Percentiles rank a stretch among this genome's conserved stretches.
phyloP scores from a whole-genome alignment of 2,797 vertebrate species.

The Myotis daubentonii region DNA sequence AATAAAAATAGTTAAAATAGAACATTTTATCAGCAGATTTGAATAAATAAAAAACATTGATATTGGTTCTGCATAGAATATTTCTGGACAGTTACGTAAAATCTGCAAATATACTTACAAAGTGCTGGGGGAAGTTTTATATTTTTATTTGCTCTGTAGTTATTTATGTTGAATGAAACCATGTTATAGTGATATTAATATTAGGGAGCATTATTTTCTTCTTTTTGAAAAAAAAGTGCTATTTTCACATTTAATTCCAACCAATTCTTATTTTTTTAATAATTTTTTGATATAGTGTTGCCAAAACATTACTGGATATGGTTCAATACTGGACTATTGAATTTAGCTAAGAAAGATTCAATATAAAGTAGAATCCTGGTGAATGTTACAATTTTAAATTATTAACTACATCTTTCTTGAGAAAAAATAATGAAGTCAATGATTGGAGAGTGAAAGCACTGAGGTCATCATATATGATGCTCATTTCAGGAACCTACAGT shows the following conservation, averaged over 20 bases:
- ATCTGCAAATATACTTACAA: background rate
- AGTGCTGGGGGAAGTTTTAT: background rate
- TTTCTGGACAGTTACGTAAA: background rate
- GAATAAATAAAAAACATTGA: background rate
- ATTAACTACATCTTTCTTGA: background rate
- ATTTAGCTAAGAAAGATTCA: background rate
- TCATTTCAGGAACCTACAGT: background rate
- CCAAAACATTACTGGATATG: background rate
- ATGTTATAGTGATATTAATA: background rate
- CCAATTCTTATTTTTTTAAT: background rate
- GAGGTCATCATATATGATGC: background rate
- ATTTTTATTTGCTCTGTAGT: background rate
- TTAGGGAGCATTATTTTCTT: background rate
- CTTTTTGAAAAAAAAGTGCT: background rate
- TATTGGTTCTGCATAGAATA: background rate
- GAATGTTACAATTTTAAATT: background rate
- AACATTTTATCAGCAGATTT: background rate
- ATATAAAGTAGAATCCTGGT: background rate
- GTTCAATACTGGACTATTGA: background rate
- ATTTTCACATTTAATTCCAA: background rate
- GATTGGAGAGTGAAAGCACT: background rate
- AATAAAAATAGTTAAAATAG: background rate
- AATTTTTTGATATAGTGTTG: background rate
- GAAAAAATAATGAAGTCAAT: background rate
- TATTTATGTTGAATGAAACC: background rate